Conservation (phyloP, 1,140 invertebrate species). For the Triops cancriformis region DNA sequence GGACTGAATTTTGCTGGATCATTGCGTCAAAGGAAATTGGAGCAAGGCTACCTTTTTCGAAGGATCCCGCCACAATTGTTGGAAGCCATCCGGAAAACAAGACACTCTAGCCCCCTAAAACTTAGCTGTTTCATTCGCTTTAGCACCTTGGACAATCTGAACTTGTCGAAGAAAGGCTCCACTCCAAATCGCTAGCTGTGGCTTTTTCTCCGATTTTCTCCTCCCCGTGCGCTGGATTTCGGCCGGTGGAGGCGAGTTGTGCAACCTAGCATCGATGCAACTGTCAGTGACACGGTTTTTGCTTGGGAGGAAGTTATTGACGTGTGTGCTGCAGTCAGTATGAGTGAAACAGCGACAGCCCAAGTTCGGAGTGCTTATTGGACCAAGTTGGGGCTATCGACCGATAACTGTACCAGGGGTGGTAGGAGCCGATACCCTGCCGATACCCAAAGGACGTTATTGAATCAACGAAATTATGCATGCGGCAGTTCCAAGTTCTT, state of each 20-base stretch:
- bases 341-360: neutral
- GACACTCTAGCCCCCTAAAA: neutral
- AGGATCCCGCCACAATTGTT: neutral
- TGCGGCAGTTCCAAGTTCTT: neutral
- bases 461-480: neutral
- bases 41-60: neutral
- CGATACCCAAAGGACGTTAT: neutral
- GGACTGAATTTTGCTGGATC: constrained; percentile 4
- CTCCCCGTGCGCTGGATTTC: neutral
- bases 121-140: neutral
- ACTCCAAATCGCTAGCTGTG: neutral
- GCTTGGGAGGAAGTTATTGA: constrained; percentile 3
- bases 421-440: neutral
- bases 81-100: neutral
- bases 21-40: constrained; percentile 2
- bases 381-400: neutral
- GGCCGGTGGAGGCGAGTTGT: neutral
- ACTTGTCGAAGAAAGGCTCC: neutral
- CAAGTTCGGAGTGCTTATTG: neutral
- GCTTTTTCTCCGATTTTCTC: neutral
- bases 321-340: neutral
- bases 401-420: neutral
- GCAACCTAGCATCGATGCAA: neutral
- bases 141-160: neutral
- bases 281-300: constrained; percentile 1